Conservation (phyloP, 1,140 invertebrate species). For the Achatina immaculata region DNA sequence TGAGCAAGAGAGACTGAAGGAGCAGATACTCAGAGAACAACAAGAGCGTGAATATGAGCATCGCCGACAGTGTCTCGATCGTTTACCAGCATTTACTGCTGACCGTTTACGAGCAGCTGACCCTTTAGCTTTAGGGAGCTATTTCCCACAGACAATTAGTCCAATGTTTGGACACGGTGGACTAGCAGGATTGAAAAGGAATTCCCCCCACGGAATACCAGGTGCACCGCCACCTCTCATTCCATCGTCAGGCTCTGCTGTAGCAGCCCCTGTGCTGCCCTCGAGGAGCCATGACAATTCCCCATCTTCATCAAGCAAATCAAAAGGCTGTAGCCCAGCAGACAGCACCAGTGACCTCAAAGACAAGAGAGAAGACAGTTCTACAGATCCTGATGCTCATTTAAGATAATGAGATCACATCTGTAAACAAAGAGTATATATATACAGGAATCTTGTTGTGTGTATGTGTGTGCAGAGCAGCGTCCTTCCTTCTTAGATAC, state of each 20-base stretch:
- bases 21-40: slow-evolving; percentile 53
- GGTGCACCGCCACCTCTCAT: slow-evolving; percentile 44
- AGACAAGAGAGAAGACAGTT: slow-evolving; percentile 54
- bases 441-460: too few species aligned
- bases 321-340: slow-evolving; percentile 55
- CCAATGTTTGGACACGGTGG: slow-evolving; percentile 50
- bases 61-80: slow-evolving; percentile 47
- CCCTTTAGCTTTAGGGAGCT: slow-evolving; percentile 39
- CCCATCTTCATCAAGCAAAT: slow-evolving; percentile 52
- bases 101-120: slow-evolving; percentile 49
- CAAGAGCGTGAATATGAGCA: slow-evolving; percentile 42
- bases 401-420: slow-evolving; percentile 40
- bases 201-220: slow-evolving; percentile 43
- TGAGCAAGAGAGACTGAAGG: slow-evolving; percentile 56
- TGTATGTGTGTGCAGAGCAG: too few species aligned
- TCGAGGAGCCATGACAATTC: slow-evolving; percentile 58
- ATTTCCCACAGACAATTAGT: slow-evolving; percentile 51
- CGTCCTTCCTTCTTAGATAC: neutral
- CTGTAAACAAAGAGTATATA: too few species aligned
- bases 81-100: slow-evolving; percentile 52
- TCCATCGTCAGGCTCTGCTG: slow-evolving; percentile 48
- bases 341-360: slow-evolving; percentile 52
- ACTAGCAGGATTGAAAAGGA: slow-evolving; percentile 45
- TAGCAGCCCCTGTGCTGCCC: slow-evolving; percentile 22
- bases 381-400: slow-evolving; percentile 55